Conservation (phyloP, 2,797 vertebrate species). For the Neopelma chrysocephalum region DNA sequence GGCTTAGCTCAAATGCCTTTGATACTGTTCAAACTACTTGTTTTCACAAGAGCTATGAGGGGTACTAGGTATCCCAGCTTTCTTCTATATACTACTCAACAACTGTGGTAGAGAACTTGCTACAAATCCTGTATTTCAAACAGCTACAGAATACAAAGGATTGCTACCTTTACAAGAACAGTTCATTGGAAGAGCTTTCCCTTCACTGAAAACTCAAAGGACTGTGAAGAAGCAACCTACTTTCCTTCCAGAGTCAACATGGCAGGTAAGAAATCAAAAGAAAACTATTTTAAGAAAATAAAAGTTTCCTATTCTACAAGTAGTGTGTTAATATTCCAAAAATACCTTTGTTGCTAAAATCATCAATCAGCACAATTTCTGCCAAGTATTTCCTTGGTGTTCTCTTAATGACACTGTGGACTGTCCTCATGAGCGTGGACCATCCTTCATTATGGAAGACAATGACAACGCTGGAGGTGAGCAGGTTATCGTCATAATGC, state of each 20-base stretch:
- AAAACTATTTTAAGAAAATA: background rate
- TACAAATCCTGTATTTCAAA: background rate
- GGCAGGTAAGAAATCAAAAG: background rate
- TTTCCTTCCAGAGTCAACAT: background rate
- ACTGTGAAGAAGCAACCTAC: background rate
- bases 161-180: background rate
- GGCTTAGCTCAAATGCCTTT: background rate
- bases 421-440: constrained; percentile 96
- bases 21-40: background rate
- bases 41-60: background rate
- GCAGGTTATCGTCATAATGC: constrained; percentile 93
- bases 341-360: constrained; percentile 98
- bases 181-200: background rate
- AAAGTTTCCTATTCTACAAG: background rate
- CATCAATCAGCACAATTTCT: constrained; percentile 97
- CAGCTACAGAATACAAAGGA: background rate
- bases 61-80: background rate
- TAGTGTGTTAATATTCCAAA: background rate
- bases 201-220: background rate
- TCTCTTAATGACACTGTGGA: constrained; percentile 98
- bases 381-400: constrained; percentile 92
- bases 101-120: background rate
- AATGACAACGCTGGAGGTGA: constrained; percentile 94
- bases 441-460: constrained; percentile 99
- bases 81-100: background rate